Conservation (phyloP, 2,888 invertebrate genomes). For the Drosophila melanosoma region DNA sequence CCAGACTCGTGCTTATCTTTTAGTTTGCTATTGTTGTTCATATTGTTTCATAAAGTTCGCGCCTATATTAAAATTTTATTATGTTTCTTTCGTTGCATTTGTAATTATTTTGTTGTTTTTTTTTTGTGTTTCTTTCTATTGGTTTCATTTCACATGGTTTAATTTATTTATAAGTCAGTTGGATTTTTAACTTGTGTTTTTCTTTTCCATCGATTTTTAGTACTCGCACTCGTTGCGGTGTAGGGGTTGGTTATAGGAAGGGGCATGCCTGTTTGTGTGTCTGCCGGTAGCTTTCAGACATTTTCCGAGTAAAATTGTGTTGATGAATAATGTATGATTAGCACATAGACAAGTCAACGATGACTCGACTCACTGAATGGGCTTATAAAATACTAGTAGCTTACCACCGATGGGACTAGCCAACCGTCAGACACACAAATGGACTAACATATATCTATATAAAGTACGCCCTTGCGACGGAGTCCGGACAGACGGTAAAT, state of each 20-base stretch:
- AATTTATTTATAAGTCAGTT: constrained; percentile 73
- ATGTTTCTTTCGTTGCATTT: constrained; percentile 16
- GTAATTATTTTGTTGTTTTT: neutral
- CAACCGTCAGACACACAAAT: constrained; percentile 13
- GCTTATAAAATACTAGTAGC: constrained; percentile 6
- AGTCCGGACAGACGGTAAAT: constrained; percentile 43
- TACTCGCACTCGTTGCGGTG: constrained; percentile 52
- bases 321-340: constrained; percentile 79
- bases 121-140: constrained; percentile 20
- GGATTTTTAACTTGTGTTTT: constrained; percentile 66
- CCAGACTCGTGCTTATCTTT: constrained; percentile 77
- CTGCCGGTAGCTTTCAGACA: constrained; percentile 57
- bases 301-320: constrained; percentile 80
- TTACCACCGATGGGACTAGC: constrained; percentile 29
- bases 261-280: neutral
- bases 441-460: constrained; percentile 4
- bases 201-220: constrained; percentile 75
- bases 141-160: constrained; percentile 28
- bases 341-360: constrained; percentile 79
- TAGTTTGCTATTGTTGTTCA: constrained; percentile 33
- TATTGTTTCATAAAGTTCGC: constrained; percentile 73
- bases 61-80: constrained; percentile 78
- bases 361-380: constrained; percentile 63
- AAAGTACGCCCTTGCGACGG: constrained; percentile 27
- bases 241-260: constrained; percentile 2